Conservation (phyloP, 2,888 invertebrate species). For the Colletes collaris region DNA sequence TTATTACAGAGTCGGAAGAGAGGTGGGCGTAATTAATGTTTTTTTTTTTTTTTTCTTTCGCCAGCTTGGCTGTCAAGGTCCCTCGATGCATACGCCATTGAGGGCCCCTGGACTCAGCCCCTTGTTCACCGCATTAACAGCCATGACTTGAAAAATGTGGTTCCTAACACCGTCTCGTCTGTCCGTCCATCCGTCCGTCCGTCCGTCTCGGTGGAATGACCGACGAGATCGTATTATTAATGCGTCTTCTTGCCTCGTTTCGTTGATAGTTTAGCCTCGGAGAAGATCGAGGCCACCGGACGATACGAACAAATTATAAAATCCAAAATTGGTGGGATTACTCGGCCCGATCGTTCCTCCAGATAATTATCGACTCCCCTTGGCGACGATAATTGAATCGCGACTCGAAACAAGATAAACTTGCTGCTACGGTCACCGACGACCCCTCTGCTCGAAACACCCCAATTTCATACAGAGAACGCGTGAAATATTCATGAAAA, state of each 20-base stretch:
- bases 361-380: slow-evolving; percentile 32
- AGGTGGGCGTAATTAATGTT: slow-evolving; percentile 64
- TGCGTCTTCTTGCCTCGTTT: slow-evolving; percentile 78
- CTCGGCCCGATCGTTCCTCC: slow-evolving; percentile 24
- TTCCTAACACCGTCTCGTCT: slow-evolving; percentile 78
- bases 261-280: slow-evolving; percentile 71
- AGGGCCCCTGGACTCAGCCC: slow-evolving; percentile 62
- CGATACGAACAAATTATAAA: slow-evolving; percentile 62
- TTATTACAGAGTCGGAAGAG: slow-evolving; percentile 26
- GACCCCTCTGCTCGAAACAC: too few species aligned
- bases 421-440: too few species aligned
- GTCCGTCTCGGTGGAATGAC: slow-evolving; percentile 73
- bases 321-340: slow-evolving; percentile 64
- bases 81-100: slow-evolving; percentile 68
- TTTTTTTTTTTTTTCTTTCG: slow-evolving; percentile 12
- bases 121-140: slow-evolving; percentile 79
- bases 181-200: slow-evolving; percentile 38
- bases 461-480: too few species aligned
- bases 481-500: too few species aligned
- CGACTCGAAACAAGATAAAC: background rate
- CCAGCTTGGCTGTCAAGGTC: slow-evolving; percentile 39
- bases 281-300: slow-evolving; percentile 29
- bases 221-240: slow-evolving; percentile 79
- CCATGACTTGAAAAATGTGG: slow-evolving; percentile 82
- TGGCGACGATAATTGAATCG: slow-evolving; percentile 41